Conservation (phyloP, 2,888 invertebrate species). For the Mythimna albipuncta region DNA sequence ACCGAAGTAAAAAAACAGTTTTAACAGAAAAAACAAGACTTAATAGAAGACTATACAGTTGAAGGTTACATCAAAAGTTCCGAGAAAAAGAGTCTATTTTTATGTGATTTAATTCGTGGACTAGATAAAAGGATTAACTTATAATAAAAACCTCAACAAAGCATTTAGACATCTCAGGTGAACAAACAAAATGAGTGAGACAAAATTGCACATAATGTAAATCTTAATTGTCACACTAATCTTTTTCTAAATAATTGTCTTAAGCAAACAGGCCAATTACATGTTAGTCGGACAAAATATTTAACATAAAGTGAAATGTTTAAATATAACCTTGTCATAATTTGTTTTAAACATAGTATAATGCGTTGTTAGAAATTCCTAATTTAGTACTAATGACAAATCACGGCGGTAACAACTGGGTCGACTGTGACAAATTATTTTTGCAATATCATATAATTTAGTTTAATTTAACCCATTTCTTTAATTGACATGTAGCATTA, state of each 20-base stretch:
- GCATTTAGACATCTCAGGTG: not conserved
- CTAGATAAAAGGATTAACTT: slow-evolving; percentile 24
- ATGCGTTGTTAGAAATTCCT: not conserved
- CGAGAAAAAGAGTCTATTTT: not conserved
- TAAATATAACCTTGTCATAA: slow-evolving; percentile 35
- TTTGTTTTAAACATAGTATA: slow-evolving; percentile 32
- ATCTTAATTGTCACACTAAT: slow-evolving; percentile 46
- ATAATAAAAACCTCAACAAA: slow-evolving; percentile 5
- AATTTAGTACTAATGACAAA: slow-evolving; percentile 28
- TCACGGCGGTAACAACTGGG: slow-evolving; percentile 3
- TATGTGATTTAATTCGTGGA: slow-evolving; percentile 4
- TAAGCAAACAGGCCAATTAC: slow-evolving; percentile 27
- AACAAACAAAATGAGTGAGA: slow-evolving; percentile 10
- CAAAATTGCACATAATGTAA: slow-evolving; percentile 8
- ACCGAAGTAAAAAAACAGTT: not conserved
- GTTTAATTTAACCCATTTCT: not conserved
- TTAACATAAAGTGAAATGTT: slow-evolving; percentile 21
- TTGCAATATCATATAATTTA: not conserved
- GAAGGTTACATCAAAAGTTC: not conserved
- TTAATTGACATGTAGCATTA: not conserved
- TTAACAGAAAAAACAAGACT: no score
- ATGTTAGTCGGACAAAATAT: slow-evolving; percentile 24
- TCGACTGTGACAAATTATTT: not conserved
- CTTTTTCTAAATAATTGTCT: slow-evolving; percentile 41
- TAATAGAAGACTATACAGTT: not conserved